phyloP scores from a whole-genome alignment of 2,797 vertebrate genomes.

The Sebastolobus altivelis region DNA sequence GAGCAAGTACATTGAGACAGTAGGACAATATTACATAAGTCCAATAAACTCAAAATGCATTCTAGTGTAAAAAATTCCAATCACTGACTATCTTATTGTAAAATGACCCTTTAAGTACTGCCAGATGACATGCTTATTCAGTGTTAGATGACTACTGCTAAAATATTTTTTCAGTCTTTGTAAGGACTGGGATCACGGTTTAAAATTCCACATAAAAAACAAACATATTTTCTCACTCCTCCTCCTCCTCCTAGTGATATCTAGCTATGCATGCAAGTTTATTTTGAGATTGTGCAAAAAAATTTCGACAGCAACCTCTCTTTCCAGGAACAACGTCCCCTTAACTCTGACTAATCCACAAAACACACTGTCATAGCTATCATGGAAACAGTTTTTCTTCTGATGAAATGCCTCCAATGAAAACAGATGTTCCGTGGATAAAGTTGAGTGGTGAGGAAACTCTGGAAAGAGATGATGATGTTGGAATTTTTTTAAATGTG shows the following conservation, averaged over 20 bases:
- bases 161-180: not conserved
- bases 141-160: not conserved
- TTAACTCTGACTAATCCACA: not conserved
- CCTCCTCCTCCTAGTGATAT: not conserved
- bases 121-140: not conserved
- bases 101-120: not conserved
- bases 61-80: not conserved
- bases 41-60: constrained; percentile 1
- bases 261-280: not conserved
- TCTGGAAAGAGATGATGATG: not conserved
- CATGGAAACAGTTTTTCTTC: not conserved
- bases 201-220: not conserved
- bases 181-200: not conserved
- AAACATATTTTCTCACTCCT: not conserved
- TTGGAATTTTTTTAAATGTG: not conserved
- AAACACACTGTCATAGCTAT: not conserved
- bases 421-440: not conserved
- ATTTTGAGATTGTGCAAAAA: not conserved
- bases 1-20: not conserved
- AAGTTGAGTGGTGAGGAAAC: not conserved
- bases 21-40: not conserved
- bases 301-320: not conserved
- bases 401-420: not conserved
- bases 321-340: not conserved
- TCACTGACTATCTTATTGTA: not conserved